Conservation (phyloP, 2,113 vertebrate species). For the Pygathrix nemaeus region DNA sequence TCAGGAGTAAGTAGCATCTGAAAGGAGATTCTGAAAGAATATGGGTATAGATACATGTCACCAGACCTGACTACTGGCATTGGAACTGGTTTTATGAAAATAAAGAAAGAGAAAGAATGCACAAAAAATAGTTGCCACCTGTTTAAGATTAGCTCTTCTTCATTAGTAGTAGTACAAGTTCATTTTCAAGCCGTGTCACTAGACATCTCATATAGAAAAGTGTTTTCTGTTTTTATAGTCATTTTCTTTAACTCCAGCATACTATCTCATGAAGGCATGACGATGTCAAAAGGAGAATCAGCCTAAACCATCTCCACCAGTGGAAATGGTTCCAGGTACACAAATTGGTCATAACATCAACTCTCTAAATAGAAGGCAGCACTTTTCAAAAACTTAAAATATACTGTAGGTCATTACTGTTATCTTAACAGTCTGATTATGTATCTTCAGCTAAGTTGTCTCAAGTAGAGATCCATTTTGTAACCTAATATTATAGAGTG, state of each 20-base stretch:
- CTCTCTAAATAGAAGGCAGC: background rate
- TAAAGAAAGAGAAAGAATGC: background rate
- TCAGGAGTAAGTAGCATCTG: background rate
- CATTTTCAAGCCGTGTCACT: background rate
- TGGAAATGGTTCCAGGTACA: background rate
- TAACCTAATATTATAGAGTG: constrained; percentile 62
- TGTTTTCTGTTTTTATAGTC: background rate
- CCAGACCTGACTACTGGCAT: background rate
- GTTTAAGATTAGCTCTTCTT: background rate
- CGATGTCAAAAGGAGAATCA: background rate
- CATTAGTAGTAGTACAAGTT: background rate
- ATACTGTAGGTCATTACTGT: background rate
- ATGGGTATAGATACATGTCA: background rate
- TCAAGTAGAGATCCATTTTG: constrained; percentile 61
- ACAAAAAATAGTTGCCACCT: background rate
- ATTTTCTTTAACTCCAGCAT: background rate
- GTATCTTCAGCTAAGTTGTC: constrained; percentile 31
- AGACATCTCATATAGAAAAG: background rate
- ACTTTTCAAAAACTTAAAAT: background rate
- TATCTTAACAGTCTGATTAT: constrained; percentile 19
- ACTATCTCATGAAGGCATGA: background rate
- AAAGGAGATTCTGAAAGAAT: background rate
- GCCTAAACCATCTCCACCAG: background rate
- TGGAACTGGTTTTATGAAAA: background rate
- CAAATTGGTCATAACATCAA: background rate